phyloP scores from a whole-genome alignment of 2,888 invertebrate species.

The Tetanocera ferruginea region DNA sequence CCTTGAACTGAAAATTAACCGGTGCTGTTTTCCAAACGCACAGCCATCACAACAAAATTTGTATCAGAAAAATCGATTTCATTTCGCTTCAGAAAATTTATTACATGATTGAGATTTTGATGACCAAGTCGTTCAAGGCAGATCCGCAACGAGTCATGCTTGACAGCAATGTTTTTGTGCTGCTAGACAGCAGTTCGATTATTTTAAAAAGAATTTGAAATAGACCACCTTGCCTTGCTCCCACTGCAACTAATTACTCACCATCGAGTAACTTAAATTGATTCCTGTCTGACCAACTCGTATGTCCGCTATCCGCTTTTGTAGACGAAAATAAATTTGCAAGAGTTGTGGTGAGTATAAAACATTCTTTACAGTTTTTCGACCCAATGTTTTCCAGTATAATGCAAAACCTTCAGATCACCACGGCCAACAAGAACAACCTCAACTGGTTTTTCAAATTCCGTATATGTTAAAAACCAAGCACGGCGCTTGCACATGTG shows the following conservation, averaged over 20 bases:
- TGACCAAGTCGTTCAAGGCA: conserved; percentile 42
- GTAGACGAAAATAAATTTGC: neutral
- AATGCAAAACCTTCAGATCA: neutral
- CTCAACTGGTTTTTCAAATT: neutral
- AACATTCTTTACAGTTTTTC: neutral
- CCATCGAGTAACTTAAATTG: conserved; percentile 6
- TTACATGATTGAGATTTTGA: conserved; percentile 39
- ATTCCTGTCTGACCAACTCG: neutral
- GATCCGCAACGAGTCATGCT: conserved; percentile 23
- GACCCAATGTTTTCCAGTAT: neutral
- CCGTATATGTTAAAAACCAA: neutral
- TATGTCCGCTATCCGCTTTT: neutral
- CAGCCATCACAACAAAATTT: conserved; percentile 42
- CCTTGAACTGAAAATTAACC: conserved; percentile 34
- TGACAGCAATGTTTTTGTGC: neutral
- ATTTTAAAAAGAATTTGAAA: conserved; percentile 38
- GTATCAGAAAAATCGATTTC: conserved; percentile 32
- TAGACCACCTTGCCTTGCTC: conserved; percentile 31
- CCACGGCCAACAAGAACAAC: neutral
- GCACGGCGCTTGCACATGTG: neutral
- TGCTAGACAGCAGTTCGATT: neutral
- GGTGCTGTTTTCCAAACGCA: conserved; percentile 41
- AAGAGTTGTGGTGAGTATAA: neutral
- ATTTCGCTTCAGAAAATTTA: conserved; percentile 26
- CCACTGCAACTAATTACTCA: conserved; percentile 38